phyloP scores from a whole-genome alignment of 2,888 invertebrate species.

The Mantis religiosa region DNA sequence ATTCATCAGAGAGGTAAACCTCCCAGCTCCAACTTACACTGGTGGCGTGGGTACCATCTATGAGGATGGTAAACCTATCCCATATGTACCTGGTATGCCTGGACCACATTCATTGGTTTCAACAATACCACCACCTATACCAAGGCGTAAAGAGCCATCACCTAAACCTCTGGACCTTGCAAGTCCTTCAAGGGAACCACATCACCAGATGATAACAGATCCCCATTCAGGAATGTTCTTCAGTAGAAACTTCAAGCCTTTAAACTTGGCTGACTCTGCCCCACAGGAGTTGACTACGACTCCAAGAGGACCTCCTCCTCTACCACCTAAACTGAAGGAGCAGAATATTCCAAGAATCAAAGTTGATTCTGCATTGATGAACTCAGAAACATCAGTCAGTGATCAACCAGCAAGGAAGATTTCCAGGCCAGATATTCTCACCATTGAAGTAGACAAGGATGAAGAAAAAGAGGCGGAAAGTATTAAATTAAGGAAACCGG shows the following conservation, averaged over 20 bases:
- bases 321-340: not conserved
- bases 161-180: constrained; percentile 38
- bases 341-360: constrained; percentile 21
- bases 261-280: not conserved
- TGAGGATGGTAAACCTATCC: constrained; percentile 71
- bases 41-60: constrained; percentile 61
- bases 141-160: constrained; percentile 4
- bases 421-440: not conserved
- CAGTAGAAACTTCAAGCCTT: not conserved
- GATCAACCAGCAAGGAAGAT: not conserved
- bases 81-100: constrained; percentile 83
- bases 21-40: constrained; percentile 35
- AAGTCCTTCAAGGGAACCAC: constrained; percentile 39
- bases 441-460: not conserved
- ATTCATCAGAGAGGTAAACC: not conserved
- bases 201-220: not conserved
- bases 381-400: not conserved
- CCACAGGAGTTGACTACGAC: not conserved
- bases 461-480: not conserved
- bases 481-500: not conserved
- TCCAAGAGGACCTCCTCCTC: not conserved
- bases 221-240: not conserved
- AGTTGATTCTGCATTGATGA: constrained; percentile 10
- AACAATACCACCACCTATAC: not conserved
- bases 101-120: constrained; percentile 63